Evolutionary conservation across 2,797 vertebrate species (phyloP).

Genomic region (Leucoraja ocellata): DNA sequence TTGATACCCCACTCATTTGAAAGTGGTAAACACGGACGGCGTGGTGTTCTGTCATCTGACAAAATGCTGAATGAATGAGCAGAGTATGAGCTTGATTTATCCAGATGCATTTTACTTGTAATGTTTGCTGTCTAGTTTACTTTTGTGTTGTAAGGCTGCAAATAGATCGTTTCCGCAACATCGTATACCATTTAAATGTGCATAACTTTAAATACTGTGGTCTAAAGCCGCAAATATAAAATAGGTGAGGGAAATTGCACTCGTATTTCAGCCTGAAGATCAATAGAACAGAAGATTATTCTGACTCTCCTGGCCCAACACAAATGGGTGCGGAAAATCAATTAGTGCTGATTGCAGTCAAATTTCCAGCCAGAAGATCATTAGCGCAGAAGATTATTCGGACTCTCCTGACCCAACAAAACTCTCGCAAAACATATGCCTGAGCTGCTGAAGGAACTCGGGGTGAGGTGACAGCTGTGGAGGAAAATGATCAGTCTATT

Average conservation of each 20-base stretch:
- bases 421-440: no score
- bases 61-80: not conserved
- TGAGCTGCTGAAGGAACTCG: no score
- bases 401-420: no score
- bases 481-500: no score
- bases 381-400: not conserved
- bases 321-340: not conserved
- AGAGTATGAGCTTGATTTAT: not conserved
- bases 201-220: not conserved
- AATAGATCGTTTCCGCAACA: not conserved
- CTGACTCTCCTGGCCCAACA: no score
- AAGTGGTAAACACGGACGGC: not conserved
- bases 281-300: not conserved
- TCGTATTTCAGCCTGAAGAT: not conserved
- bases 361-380: not conserved
- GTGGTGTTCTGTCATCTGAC: not conserved
- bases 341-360: not conserved
- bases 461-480: no score
- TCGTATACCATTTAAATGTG: not conserved
- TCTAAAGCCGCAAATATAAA: not conserved
- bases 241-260: not conserved
- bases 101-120: not conserved
- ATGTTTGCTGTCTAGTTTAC: not conserved
- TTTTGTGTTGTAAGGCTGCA: not conserved
- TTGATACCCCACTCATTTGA: not conserved